Evolutionary conservation across 2,797 vertebrate genomes (phyloP), one percentile per base, ranked within the genome.

Genomic region (Chiroxiphia lanceolata): DNA sequence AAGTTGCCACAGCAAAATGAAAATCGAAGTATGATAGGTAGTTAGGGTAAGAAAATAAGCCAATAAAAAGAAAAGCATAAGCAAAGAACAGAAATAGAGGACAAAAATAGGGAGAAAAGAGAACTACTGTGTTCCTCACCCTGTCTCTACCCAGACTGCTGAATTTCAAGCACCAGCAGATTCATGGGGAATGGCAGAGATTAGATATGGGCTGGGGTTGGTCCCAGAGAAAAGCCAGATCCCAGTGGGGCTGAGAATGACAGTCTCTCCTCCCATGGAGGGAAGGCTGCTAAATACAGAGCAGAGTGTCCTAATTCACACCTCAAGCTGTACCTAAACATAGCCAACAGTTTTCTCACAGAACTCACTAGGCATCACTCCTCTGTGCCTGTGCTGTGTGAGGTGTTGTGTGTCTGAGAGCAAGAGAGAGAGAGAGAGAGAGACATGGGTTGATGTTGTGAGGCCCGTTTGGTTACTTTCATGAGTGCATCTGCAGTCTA

Each of bases 371-470:
- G 68, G 31, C 36, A 67, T n/a, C 67, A 10, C 36, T 33, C 4
- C 10, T 31, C 54, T n/a, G n/a, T n/a, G n/a, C n/a, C 16, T 45
- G n/a, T 59, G 51, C 83, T 50, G 17, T 61, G 34, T 17, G 13
- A 22, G 29, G 6, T 9, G 38, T 13, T 74, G 13, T 27, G 14
- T 27, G 18, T 44, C 2, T 19, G 59, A 8, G 21, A 10, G 38
- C 3, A 47, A 47, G 51, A 4, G 48, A n/a, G 31, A 5, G 40
- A 40, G 40, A 54, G 15, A 10, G 7, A 2, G 57, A 7, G 15
- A 34, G 22, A 60, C 7, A 21, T 0, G 9, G 21, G 5, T 40
- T 7, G 1, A 11, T n/a, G 25, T 11, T 4, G 1, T 45, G 44
- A 56, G n/a, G 23, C 33, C 48, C 11, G 26, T 36, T 57, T 38